Percentiles rank a stretch among this genome's conserved stretches.
Evolutionary conservation across 2,113 vertebrate species (phyloP).

Genomic region (Rousettus leschenaultii): DNA sequence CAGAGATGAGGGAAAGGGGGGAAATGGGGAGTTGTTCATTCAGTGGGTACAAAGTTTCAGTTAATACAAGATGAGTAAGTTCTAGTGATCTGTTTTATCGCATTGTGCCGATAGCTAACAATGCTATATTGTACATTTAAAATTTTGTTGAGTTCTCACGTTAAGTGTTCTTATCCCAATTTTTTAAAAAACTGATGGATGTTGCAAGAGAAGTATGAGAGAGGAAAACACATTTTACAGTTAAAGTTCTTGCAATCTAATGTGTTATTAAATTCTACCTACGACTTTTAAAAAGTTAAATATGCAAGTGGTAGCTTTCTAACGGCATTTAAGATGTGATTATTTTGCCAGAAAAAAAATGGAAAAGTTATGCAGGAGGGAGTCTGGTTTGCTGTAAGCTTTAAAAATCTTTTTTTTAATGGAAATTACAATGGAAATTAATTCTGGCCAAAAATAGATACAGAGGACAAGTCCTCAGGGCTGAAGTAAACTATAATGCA

Average conservation of each 20-base stretch:
- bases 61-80: background rate
- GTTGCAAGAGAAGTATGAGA: background rate
- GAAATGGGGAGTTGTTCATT: background rate
- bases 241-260: background rate
- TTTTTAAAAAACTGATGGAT: background rate
- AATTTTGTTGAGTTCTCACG: background rate
- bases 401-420: background rate
- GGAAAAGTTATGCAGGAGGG: background rate
- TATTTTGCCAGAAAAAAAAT: slow-evolving; percentile 42
- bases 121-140: background rate
- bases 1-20: background rate
- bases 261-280: background rate
- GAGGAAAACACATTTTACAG: background rate
- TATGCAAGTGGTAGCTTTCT: background rate
- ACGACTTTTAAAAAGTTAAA: background rate
- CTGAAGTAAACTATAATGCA: background rate
- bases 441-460: background rate
- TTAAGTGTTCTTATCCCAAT: background rate
- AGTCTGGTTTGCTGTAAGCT: background rate
- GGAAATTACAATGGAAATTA: background rate
- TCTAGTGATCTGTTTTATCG: background rate
- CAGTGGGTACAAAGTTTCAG: background rate
- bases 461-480: background rate
- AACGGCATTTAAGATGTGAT: background rate
- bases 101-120: background rate